Conservation (phyloP, 1,140 invertebrate species). For the Akabosia matsudoensis region DNA sequence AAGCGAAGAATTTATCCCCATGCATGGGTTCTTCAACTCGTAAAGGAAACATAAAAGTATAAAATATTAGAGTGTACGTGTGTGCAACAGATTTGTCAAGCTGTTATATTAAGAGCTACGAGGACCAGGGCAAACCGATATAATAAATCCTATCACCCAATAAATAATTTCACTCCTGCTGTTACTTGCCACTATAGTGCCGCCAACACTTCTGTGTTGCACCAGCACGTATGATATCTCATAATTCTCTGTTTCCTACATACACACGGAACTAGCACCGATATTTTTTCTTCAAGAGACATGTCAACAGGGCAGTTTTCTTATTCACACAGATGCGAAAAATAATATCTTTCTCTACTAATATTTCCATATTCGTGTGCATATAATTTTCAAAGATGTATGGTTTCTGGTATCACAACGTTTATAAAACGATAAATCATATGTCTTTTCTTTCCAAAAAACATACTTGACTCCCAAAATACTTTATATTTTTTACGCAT, state of each 20-base stretch:
- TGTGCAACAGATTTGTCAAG: no score
- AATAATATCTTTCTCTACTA: no score
- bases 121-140: slow-evolving; percentile 17
- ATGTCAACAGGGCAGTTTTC: neutral
- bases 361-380: no score
- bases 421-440: neutral
- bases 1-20: slow-evolving; percentile 42
- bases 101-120: neutral
- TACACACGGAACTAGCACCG: no score
- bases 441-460: no score
- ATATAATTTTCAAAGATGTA: no score
- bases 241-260: no score
- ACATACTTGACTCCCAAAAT: no score
- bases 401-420: neutral
- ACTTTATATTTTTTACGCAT: neutral
- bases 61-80: no score
- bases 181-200: slow-evolving; percentile 20
- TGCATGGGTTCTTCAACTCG: slow-evolving; percentile 13
- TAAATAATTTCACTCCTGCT: slow-evolving; percentile 25
- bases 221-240: no score
- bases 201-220: neutral
- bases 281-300: neutral
- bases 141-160: slow-evolving; percentile 25
- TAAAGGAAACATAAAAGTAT: no score
- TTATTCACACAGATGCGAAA: no score